These are phyloP conservation scores for Zapus hudsonius DNA, from an alignment of 2,113 vertebrate genomes.

Conservation along the genomic window DNA sequence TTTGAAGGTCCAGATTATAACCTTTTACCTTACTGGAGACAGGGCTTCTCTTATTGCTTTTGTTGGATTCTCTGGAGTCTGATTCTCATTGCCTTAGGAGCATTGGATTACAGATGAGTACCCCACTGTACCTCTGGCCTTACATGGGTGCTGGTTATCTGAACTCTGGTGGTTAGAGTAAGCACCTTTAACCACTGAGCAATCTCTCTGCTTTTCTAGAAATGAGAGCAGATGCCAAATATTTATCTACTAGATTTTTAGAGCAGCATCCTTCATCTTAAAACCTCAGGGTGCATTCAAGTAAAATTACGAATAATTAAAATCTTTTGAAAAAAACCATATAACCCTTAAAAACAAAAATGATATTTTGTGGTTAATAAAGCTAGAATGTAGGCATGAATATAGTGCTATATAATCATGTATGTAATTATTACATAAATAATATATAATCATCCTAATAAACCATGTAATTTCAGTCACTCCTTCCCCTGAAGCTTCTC, in stretches of 20 bases:
- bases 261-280: conserved; percentile 63
- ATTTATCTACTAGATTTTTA: conserved; percentile 70
- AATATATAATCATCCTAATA: conserved; percentile 80
- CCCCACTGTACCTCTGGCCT: no score
- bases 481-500: conserved; percentile 52
- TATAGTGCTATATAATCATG: conserved; percentile 69
- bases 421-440: conserved; percentile 81
- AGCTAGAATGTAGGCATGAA: conserved; percentile 67
- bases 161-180: no score
- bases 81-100: no score
- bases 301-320: conserved; percentile 81
- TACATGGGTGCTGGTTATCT: no score
- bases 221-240: conserved; percentile 53
- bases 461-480: conserved; percentile 70
- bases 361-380: conserved; percentile 77
- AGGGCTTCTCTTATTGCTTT: no score
- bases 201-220: background rate
- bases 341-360: conserved; percentile 71
- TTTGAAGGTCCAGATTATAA: no score
- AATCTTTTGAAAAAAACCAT: conserved; percentile 64
- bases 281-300: conserved; percentile 74
- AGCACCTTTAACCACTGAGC: no score
- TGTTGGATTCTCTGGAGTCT: no score
- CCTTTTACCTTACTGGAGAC: no score
- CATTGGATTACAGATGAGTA: no score